phyloP scores from a whole-genome alignment of 1,140 invertebrate species.

The Potamilus streckersoni region DNA sequence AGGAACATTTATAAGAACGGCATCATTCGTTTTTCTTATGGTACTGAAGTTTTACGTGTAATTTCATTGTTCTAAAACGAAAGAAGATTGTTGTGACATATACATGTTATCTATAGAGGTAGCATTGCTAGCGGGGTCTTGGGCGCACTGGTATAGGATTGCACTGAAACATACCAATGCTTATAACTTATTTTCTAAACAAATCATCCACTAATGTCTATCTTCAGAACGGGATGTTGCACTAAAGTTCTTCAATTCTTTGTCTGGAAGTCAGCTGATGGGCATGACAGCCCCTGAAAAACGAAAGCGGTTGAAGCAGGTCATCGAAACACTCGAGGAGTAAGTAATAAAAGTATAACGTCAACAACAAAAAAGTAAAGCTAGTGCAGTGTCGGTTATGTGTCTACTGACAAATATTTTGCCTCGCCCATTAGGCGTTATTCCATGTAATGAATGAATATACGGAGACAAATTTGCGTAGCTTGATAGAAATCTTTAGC shows the following conservation, averaged over 20 bases:
- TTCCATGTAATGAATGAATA: constrained; percentile 1
- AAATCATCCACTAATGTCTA: neutral
- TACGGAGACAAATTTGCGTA: too few relatives aligned
- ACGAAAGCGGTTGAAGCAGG: constrained; percentile 46
- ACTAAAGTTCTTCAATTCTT: constrained; percentile 52
- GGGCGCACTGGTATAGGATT: too few relatives aligned
- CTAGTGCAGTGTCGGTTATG: constrained; percentile 9
- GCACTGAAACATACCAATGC: too few relatives aligned
- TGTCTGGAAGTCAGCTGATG: constrained; percentile 51
- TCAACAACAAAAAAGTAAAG: neutral
- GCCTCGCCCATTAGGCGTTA: neutral
- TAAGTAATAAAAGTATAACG: constrained; percentile 19
- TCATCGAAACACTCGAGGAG: constrained; percentile 48
- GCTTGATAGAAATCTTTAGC: too few relatives aligned
- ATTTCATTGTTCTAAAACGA: too few relatives aligned
- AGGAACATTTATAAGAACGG: too few relatives aligned
- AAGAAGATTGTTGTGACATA: too few relatives aligned
- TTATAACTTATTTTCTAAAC: too few relatives aligned
- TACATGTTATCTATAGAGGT: too few relatives aligned
- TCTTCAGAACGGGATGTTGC: constrained; percentile 56
- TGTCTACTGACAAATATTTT: constrained; percentile 10
- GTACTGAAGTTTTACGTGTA: too few relatives aligned
- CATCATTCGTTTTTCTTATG: too few relatives aligned
- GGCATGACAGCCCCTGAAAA: constrained; percentile 42
- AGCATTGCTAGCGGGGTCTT: too few relatives aligned